A percentile compares a stretch with the other conserved stretches of the same genome.
Conservation (phyloP, 1,140 invertebrate genomes). For the Batillaria attramentaria region DNA sequence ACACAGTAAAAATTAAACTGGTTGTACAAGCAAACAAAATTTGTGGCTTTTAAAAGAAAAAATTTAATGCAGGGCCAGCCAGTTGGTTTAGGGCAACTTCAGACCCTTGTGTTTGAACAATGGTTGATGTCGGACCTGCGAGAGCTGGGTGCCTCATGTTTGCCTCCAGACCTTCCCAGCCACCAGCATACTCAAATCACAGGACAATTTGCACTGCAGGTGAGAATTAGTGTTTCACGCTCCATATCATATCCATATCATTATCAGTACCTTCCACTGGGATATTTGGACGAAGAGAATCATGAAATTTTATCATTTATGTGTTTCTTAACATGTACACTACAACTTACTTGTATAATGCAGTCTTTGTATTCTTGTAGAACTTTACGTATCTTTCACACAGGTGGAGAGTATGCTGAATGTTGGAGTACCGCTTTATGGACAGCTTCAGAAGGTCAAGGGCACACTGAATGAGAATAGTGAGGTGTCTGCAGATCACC, state of each 20-base stretch:
- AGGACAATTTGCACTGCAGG: slow-evolving; percentile 77
- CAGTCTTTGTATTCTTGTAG: background rate
- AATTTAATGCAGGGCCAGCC: slow-evolving; percentile 16
- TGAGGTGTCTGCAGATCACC: slow-evolving; percentile 72
- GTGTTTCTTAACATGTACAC: background rate
- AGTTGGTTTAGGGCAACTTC: slow-evolving; percentile 44
- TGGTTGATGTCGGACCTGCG: slow-evolving; percentile 78
- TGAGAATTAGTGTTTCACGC: slow-evolving; percentile 55
- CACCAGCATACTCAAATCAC: slow-evolving; percentile 71
- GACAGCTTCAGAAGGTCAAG: slow-evolving; percentile 78
- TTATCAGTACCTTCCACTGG: background rate
- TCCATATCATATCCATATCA: background rate
- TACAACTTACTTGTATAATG: background rate
- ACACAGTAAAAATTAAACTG: background rate
- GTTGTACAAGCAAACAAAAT: background rate
- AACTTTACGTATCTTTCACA: slow-evolving; percentile 10
- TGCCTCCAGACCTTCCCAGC: slow-evolving; percentile 74
- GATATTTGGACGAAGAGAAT: too few species aligned
- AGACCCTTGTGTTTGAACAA: slow-evolving; percentile 72
- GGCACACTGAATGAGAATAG: slow-evolving; percentile 75
- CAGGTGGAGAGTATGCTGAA: slow-evolving; percentile 73
- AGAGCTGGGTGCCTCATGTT: slow-evolving; percentile 74
- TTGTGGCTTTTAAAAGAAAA: background rate
- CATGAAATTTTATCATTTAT: background rate
- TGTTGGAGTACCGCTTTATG: slow-evolving; percentile 77